Base-by-base conservation (phyloP, 2,888 invertebrate genomes). In the Pristionchus japonicus region DNA sequence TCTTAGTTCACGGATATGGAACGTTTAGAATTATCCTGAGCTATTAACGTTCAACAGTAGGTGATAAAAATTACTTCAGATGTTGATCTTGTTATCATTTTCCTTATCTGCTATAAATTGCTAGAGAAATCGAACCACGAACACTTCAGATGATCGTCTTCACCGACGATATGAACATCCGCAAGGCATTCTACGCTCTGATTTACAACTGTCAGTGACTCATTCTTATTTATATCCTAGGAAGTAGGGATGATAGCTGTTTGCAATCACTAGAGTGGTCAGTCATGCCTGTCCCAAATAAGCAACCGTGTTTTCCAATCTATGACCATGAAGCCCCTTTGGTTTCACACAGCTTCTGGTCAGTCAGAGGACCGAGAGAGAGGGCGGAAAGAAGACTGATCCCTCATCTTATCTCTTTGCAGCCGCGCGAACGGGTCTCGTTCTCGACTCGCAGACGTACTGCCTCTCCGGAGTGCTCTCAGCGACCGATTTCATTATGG, bases 401-500 rank as follows among this genome's bases (percentile, higher is more conserved):
- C 37, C 15, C 23, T 23, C 43, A 43, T 43, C n/a, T n/a, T n/a
- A n/a, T 34, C 17, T 31, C 40, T 87, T 47, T 89, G 15, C 61
- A 91, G 91, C 90, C 27, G 89, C 89, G 80, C 85, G 91, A 61
- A 91, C 91, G 7, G 91, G 91, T 31, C 61, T 91, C 34, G 90
- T 91, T 15, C 86, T 89, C n/a, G 89, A 91, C 82, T 88, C 90
- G 20, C 86, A 89, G 87, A 89, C 89, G 52, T 87, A 89, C 43
- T 89, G 88, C 84, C 89, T 90, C 64, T 90, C 89, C 23, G 90
- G 91, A n/a, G 91, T 91, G 52, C 83, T 91, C 23, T 91, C 91
- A 57, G 90, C 89, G n/a, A 91, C 91, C 52, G 91, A 91, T 80
- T 91, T 91, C 61, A 90, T 91, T 27, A 91, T 91, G 91, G 90